Conservation (phyloP, 2,797 vertebrate species). For the Myotis planiceps region DNA sequence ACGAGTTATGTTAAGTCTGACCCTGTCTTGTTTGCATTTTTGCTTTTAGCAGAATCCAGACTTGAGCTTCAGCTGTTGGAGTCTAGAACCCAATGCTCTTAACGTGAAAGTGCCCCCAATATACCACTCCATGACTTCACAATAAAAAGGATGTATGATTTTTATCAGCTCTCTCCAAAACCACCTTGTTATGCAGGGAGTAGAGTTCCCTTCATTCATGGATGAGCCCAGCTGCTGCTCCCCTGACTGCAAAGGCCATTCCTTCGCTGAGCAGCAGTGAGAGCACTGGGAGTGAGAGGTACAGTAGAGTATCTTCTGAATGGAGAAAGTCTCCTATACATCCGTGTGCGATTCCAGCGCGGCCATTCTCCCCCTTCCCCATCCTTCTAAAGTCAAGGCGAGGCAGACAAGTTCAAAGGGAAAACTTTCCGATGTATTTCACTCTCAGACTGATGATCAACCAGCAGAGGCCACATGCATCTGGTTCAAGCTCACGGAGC, state of each 20-base stretch:
- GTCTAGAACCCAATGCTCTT: too few relatives aligned
- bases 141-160: conserved; percentile 86
- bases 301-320: background rate
- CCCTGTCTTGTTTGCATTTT: conserved; percentile 82
- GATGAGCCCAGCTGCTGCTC: conserved; percentile 58
- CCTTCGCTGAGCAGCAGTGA: conserved; percentile 52
- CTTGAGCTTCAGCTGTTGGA: too few relatives aligned
- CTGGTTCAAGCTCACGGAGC: conserved; percentile 34
- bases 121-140: conserved; percentile 84
- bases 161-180: conserved; percentile 80
- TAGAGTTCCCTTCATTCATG: conserved; percentile 62
- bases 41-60: conserved; percentile 74
- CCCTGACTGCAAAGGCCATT: conserved; percentile 57
- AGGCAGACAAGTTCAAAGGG: conserved; percentile 1
- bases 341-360: background rate
- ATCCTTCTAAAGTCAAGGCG: conserved; percentile 7
- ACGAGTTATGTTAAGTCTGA: conserved; percentile 77
- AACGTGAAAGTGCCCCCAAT: too few relatives aligned
- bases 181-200: conserved; percentile 75
- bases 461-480: background rate
- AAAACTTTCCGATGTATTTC: background rate
- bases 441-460: conserved; percentile 27
- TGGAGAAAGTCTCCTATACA: background rate
- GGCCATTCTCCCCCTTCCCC: background rate
- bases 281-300: conserved; percentile 64